phyloP scores from a whole-genome alignment of 2,113 vertebrate genomes.

The Chitala chitala region DNA sequence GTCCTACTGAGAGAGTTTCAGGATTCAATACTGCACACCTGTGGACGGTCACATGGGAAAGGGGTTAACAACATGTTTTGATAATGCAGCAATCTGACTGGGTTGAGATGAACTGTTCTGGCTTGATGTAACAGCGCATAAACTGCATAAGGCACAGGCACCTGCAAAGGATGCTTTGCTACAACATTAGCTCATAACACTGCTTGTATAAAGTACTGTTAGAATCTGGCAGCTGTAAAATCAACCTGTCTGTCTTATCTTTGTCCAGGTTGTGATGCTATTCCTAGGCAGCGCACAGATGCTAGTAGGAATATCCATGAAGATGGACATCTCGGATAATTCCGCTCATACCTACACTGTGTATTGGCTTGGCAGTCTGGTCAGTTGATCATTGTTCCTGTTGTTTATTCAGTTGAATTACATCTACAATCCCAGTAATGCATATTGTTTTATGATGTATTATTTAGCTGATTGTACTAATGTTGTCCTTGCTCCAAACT shows the following conservation, averaged over 20 bases:
- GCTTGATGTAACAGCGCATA: not conserved
- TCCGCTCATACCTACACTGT: not conserved
- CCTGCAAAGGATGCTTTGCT: too few species aligned
- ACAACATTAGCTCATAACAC: not conserved
- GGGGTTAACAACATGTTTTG: too few species aligned
- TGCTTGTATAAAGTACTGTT: not conserved
- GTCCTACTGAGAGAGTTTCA: too few species aligned
- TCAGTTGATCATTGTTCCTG: slow-evolving; percentile 30
- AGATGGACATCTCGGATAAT: fast-evolving
- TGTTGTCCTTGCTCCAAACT: slow-evolving; percentile 2
- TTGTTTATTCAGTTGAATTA: not conserved
- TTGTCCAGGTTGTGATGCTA: slow-evolving; percentile 28
- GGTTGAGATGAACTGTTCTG: not conserved
- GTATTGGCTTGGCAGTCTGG: slow-evolving; percentile 44
- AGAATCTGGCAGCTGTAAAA: not conserved
- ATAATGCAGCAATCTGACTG: not conserved
- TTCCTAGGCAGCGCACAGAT: slow-evolving; percentile 26
- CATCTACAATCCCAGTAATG: not conserved
- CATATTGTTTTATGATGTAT: not conserved
- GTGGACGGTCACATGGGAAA: too few species aligned
- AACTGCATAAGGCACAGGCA: too few species aligned
- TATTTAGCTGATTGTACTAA: not conserved
- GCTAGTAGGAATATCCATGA: not conserved
- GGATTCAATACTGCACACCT: too few species aligned
- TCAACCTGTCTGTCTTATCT: not conserved